Percentiles rank a stretch among this genome's conserved stretches.
These are phyloP conservation scores for Protobothrops flavoviridis DNA, from an alignment of 2,113 vertebrate species.

Conservation along the genomic window DNA sequence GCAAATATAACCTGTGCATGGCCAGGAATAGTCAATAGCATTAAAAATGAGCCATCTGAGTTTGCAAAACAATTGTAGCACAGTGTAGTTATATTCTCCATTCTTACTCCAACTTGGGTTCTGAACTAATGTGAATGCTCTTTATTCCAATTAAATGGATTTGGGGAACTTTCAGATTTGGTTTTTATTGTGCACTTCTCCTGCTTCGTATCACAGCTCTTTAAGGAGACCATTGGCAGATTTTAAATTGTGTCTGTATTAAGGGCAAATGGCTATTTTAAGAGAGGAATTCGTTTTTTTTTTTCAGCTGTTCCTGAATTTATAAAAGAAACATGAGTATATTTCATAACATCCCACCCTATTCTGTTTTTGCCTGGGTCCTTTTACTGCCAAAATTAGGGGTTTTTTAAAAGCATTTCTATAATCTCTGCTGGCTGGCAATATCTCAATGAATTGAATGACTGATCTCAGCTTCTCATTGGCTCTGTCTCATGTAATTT, in stretches of 20 bases:
- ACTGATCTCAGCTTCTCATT: neutral
- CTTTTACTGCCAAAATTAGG: neutral
- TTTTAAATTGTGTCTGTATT: neutral
- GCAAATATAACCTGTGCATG: neutral
- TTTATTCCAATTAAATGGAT: neutral
- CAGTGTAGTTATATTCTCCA: neutral
- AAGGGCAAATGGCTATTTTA: neutral
- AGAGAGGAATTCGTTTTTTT: neutral
- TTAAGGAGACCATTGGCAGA: neutral
- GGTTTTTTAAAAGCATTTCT: neutral
- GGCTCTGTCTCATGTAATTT: constrained; percentile 29
- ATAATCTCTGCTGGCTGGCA: neutral
- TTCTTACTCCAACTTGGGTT: neutral
- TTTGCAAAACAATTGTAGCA: neutral
- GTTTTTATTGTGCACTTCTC: neutral
- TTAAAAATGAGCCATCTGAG: neutral
- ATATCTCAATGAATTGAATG: neutral
- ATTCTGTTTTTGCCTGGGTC: neutral
- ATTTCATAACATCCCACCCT: neutral
- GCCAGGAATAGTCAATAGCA: neutral
- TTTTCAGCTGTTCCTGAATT: neutral
- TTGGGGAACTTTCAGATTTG: neutral
- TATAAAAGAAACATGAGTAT: neutral
- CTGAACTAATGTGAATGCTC: constrained; percentile 1
- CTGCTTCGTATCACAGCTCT: neutral